These are phyloP conservation scores for Phenacoccus solenopsis DNA, from an alignment of 1,140 invertebrate genomes.

Conservation along the genomic window DNA sequence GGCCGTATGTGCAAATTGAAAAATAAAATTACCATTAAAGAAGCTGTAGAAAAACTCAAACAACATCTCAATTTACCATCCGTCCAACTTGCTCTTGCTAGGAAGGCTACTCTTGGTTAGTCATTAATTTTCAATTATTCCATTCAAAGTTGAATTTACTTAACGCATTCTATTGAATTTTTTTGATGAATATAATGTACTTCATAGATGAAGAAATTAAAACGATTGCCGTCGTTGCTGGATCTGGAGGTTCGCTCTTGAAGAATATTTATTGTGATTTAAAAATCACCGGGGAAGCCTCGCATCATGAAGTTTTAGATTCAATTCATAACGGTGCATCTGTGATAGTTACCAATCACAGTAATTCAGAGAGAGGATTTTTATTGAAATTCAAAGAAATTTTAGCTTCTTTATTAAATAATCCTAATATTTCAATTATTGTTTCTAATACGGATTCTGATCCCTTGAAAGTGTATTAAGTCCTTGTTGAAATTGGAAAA, in stretches of 20 bases:
- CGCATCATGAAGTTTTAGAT: slow-evolving; percentile 89
- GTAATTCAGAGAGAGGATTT: slow-evolving; percentile 87
- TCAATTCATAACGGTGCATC: slow-evolving; percentile 56
- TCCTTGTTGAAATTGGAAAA: too few species aligned
- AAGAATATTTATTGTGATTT: slow-evolving; percentile 59
- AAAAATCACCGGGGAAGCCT: slow-evolving; percentile 87
- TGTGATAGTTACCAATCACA: slow-evolving; percentile 87
- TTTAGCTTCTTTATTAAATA: background rate
- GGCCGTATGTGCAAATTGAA: background rate
- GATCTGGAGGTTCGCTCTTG: slow-evolving; percentile 68
- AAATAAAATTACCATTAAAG: background rate
- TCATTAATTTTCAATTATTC: background rate
- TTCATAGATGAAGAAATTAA: slow-evolving; percentile 21
- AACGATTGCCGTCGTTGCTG: slow-evolving; percentile 74
- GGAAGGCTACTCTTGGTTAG: background rate
- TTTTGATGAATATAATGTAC: background rate
- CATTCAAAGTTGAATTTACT: background rate
- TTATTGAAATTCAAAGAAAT: slow-evolving; percentile 33
- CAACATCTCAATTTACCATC: background rate
- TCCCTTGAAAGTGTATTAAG: slow-evolving; percentile 2
- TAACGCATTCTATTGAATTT: background rate
- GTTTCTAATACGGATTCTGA: background rate
- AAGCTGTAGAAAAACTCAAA: background rate
- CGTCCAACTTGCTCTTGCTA: background rate
- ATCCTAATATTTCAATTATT: background rate